Percentiles rank a stretch among this genome's conserved stretches.
These are phyloP conservation scores for Hipparchia semele DNA, from an alignment of 2,888 invertebrate species.

Conservation along the genomic window DNA sequence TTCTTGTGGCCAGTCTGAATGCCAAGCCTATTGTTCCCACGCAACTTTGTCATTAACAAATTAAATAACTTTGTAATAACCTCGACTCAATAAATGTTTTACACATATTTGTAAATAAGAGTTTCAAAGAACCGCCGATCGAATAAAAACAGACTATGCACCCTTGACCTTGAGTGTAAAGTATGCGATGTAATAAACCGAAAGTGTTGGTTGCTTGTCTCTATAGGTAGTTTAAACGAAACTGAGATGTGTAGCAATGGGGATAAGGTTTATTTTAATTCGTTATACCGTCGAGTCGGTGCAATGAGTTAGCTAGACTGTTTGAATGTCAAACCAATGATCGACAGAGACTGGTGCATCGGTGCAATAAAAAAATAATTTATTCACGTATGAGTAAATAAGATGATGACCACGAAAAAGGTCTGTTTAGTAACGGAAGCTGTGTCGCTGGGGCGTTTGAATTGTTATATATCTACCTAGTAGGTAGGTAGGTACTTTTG, in stretches of 20 bases:
- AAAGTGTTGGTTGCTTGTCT: constrained; percentile 48
- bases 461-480: constrained; percentile 28
- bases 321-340: constrained; percentile 83
- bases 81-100: no score
- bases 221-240: constrained; percentile 2
- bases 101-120: constrained; percentile 22
- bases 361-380: constrained; percentile 80
- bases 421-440: constrained; percentile 46
- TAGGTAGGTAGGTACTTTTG: constrained; percentile 31
- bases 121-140: constrained; percentile 62
- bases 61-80: no score
- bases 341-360: constrained; percentile 71
- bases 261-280: constrained; percentile 44
- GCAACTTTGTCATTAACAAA: no score
- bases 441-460: constrained; percentile 40
- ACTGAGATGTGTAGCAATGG: not conserved
- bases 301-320: constrained; percentile 79
- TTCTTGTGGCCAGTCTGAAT: no score
- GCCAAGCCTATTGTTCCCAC: no score
- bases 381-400: constrained; percentile 78
- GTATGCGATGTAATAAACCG: constrained; percentile 66
- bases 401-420: constrained; percentile 61
- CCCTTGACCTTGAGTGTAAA: constrained; percentile 76
- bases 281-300: constrained; percentile 47
- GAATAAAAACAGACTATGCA: constrained; percentile 63